Base-by-base conservation (phyloP, 2,797 vertebrate genomes). In the Sebastiscus tertius region DNA sequence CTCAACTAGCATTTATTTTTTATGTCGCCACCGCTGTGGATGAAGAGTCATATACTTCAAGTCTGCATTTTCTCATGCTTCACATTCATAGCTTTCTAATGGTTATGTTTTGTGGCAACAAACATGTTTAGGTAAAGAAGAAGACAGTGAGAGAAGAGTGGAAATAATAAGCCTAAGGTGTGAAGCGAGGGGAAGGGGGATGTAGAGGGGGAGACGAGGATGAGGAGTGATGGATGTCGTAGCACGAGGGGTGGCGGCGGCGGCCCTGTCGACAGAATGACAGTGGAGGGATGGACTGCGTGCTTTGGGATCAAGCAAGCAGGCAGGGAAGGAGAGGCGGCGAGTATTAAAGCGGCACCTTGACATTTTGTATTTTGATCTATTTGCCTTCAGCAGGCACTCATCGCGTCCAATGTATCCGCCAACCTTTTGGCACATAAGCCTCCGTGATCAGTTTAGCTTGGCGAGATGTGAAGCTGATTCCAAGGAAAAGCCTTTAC, bases 301-400 rank as follows among this genome's bases (percentile, higher is more conserved):
- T 63, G 73, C 66, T 84, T 33, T 14, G 49, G 71, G 66, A 87
- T 76, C 76, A 82, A 60, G 77, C 54, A 14, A 18, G 52, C 16
- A 5, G 24, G 34, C 6, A 66, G 63, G 5, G 59, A 42, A 27
- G 64, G 14, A 20, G 66, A 71, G 55, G 18, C 20, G 49, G 33
- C 36, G 75, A 66, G 65, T 70, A 75, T 77, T 84, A 83, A 89
- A 83, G 66, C 65, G 64, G 70, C 88, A 79, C 75, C 79, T 84
- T 88, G 87, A 89, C 84, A 84, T 88, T 88, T 92, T 81, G 72
- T 72, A 70, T 87, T 89, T 77, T 79, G 74, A 87, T 89, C 76
- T 77, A 42, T 81, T 89, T 80, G 73, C 73, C 65, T 63, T 9
- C 49, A 24, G 79, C 75, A 63, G 77, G 11, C 52, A 8, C 78